These are phyloP conservation scores for Spinibarbus caldwelli DNA, from an alignment of 2,797 vertebrate species.

Conservation along the genomic window DNA sequence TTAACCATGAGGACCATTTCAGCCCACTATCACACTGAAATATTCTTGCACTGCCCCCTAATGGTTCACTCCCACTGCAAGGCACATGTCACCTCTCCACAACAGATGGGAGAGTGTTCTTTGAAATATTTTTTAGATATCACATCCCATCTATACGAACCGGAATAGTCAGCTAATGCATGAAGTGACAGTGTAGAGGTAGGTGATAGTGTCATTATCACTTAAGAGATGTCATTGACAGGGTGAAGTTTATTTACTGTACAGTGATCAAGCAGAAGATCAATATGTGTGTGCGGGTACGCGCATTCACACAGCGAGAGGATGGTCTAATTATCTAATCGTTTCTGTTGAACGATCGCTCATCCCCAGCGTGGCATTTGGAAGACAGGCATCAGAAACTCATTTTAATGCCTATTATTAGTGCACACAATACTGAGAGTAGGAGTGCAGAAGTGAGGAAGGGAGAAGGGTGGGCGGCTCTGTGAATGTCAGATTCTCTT, in stretches of 20 bases:
- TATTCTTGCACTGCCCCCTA: constrained; percentile 38
- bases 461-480: constrained; percentile 12
- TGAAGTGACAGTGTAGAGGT: background rate
- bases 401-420: constrained; percentile 51
- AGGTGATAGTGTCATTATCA: constrained; percentile 13
- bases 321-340: constrained; percentile 48
- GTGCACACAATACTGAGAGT: constrained; percentile 28
- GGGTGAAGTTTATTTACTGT: constrained; percentile 19
- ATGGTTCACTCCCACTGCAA: constrained; percentile 14
- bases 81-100: constrained; percentile 1
- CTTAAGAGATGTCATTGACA: background rate
- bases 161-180: background rate
- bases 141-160: background rate
- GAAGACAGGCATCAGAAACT: constrained; percentile 51
- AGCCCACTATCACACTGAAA: constrained; percentile 23
- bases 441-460: constrained; percentile 27
- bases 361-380: constrained; percentile 49
- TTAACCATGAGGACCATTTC: constrained; percentile 31
- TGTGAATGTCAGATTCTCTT: constrained; percentile 41
- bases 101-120: constrained; percentile 21
- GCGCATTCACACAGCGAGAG: constrained; percentile 1
- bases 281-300: constrained; percentile 6
- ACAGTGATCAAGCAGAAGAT: constrained; percentile 22
- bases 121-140: background rate
- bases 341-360: constrained; percentile 48